phyloP scores from a whole-genome alignment of 2,888 invertebrate genomes.

The Lymantria dispar region DNA sequence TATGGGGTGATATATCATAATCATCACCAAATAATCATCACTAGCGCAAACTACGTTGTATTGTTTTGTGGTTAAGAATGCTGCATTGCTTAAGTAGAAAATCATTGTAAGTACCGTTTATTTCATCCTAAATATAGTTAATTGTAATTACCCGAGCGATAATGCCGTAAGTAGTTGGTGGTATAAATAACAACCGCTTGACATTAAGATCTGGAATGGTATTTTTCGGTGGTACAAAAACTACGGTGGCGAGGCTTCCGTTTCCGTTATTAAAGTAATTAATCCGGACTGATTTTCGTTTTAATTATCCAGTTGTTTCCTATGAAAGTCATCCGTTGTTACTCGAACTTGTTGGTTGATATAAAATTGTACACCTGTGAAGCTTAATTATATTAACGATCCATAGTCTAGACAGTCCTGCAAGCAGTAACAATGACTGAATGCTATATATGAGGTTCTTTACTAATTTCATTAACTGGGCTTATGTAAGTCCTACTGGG shows the following conservation, averaged over 20 bases:
- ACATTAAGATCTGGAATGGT: conserved; percentile 55
- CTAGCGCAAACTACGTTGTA: too few species aligned
- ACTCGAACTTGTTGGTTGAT: not conserved
- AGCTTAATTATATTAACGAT: not conserved
- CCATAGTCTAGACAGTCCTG: not conserved
- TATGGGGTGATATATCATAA: too few species aligned
- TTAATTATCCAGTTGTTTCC: conserved; percentile 68
- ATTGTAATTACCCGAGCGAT: conserved; percentile 23
- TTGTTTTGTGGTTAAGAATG: too few species aligned
- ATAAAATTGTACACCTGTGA: not conserved
- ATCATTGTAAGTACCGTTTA: conserved; percentile 8
- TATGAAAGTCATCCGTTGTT: conserved; percentile 57
- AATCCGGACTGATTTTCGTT: conserved; percentile 67
- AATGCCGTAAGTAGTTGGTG: conserved; percentile 27
- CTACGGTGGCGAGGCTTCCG: conserved; percentile 60
- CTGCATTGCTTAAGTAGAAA: conserved; percentile 6
- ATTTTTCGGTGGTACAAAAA: conserved; percentile 50
- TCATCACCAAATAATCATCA: too few species aligned
- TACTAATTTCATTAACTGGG: too few species aligned
- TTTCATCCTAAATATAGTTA: conserved; percentile 14
- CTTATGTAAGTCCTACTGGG: too few species aligned
- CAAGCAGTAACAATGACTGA: not conserved
- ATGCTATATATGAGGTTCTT: not conserved
- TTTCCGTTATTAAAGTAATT: conserved; percentile 79
- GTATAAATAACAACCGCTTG: conserved; percentile 43